These are phyloP conservation scores for Plagodis pulveraria DNA, from an alignment of 2,888 invertebrate genomes.

Conservation along the genomic window DNA sequence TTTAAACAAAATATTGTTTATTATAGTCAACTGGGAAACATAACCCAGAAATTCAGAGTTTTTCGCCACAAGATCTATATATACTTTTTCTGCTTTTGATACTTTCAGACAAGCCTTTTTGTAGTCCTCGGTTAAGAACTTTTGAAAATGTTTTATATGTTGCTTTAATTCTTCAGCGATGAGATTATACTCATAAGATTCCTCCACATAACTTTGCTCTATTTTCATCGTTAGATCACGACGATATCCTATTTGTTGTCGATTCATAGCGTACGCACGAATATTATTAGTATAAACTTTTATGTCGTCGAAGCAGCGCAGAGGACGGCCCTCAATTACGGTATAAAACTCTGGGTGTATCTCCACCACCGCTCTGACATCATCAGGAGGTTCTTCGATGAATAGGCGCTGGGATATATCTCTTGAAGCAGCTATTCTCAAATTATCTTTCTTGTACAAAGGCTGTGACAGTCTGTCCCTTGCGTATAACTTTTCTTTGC, in stretches of 20 bases:
- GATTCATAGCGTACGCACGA: conserved; percentile 76
- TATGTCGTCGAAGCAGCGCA: conserved; percentile 84
- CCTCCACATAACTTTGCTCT: conserved; percentile 63
- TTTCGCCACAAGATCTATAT: conserved; percentile 61
- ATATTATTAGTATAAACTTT: conserved; percentile 84
- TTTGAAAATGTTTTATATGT: conserved; percentile 75
- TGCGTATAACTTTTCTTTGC: conserved; percentile 62
- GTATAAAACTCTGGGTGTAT: conserved; percentile 88
- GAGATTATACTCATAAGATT: conserved; percentile 58
- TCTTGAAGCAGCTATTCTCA: conserved; percentile 70
- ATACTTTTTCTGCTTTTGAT: conserved; percentile 63
- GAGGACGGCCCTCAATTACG: conserved; percentile 85
- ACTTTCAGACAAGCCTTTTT: conserved; percentile 71
- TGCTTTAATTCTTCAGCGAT: conserved; percentile 64
- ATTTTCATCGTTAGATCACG: conserved; percentile 72
- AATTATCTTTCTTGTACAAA: conserved; percentile 70
- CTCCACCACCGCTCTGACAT: conserved; percentile 85
- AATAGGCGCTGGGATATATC: conserved; percentile 85
- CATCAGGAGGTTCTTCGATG: conserved; percentile 82
- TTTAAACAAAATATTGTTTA: conserved; percentile 75
- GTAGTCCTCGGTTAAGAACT: conserved; percentile 77
- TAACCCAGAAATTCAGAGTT: conserved; percentile 67
- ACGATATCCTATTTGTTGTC: conserved; percentile 78
- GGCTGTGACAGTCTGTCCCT: conserved; percentile 61
- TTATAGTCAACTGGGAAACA: conserved; percentile 61